These are phyloP conservation scores for Orchestia grillus DNA, from an alignment of 1,140 invertebrate genomes.

Conservation along the genomic window DNA sequence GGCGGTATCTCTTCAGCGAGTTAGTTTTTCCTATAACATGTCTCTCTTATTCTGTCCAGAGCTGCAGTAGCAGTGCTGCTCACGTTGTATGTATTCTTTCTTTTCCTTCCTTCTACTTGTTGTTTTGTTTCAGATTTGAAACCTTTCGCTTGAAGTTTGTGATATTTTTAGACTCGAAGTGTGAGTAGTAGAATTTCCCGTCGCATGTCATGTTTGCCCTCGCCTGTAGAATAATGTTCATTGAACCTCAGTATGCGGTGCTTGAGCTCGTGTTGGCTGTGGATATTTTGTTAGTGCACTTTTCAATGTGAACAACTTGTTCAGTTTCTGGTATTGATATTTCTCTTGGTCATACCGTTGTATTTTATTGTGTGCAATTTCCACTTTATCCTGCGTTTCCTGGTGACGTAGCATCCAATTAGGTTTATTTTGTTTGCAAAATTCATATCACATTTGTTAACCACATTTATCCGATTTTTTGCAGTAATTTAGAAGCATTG, in stretches of 20 bases:
- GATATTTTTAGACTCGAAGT: not conserved
- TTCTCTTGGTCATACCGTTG: not conserved
- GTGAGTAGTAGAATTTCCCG: not conserved
- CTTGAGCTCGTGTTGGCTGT: not conserved
- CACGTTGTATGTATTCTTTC: not conserved
- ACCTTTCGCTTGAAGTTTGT: not conserved
- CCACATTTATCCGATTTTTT: not conserved
- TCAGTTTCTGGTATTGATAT: not conserved
- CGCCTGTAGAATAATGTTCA: not conserved
- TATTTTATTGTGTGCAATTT: not conserved
- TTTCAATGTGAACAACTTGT: not conserved
- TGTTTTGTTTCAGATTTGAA: not conserved
- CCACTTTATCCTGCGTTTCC: not conserved
- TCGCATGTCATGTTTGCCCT: not conserved
- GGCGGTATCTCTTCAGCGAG: not conserved
- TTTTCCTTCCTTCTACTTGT: not conserved
- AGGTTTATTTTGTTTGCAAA: not conserved
- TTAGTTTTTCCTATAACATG: not conserved
- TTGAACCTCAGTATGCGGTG: not conserved
- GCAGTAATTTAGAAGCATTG: not conserved
- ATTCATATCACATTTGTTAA: not conserved
- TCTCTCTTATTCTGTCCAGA: not conserved
- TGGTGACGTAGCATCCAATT: not conserved
- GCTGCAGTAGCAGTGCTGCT: conserved; percentile 4
- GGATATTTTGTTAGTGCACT: not conserved